Percentiles rank a stretch among this genome's conserved stretches.
phyloP scores from a whole-genome alignment of 2,888 invertebrate species.

The Microctonus brassicae region DNA sequence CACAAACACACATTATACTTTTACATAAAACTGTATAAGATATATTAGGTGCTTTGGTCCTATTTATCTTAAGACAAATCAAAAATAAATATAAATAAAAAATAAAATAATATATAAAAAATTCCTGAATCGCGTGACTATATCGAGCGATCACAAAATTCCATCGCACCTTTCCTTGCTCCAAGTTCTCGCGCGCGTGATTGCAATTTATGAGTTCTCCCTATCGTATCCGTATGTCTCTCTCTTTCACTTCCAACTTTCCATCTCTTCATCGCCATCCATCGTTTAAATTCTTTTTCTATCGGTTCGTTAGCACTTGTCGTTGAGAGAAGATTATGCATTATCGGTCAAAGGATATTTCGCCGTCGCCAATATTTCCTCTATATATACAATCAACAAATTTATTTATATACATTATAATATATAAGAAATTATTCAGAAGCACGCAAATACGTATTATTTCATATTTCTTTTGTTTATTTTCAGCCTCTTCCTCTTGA shows the following conservation, averaged over 20 bases:
- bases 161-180: neutral
- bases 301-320: conserved; percentile 57
- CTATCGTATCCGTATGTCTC: conserved; percentile 6
- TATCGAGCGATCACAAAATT: conserved; percentile 10
- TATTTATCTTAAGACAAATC: neutral
- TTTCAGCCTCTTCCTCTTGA: neutral
- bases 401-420: conserved; percentile 30
- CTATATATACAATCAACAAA: conserved; percentile 41
- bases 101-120: neutral
- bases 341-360: conserved; percentile 11
- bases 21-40: too few species aligned
- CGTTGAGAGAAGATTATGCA: conserved; percentile 33
- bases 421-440: too few species aligned
- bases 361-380: conserved; percentile 32
- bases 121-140: conserved; percentile 5
- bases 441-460: too few species aligned
- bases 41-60: neutral
- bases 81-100: neutral
- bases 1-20: neutral
- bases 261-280: conserved; percentile 39
- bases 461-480: neutral
- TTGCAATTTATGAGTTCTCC: conserved; percentile 59
- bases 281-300: conserved; percentile 52
- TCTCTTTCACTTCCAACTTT: conserved; percentile 21
- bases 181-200: conserved; percentile 44